A percentile compares a stretch with the other conserved stretches of the same genome.
These are phyloP conservation scores for Ooceraea biroi DNA, from an alignment of 1,140 invertebrate species.

Conservation along the genomic window DNA sequence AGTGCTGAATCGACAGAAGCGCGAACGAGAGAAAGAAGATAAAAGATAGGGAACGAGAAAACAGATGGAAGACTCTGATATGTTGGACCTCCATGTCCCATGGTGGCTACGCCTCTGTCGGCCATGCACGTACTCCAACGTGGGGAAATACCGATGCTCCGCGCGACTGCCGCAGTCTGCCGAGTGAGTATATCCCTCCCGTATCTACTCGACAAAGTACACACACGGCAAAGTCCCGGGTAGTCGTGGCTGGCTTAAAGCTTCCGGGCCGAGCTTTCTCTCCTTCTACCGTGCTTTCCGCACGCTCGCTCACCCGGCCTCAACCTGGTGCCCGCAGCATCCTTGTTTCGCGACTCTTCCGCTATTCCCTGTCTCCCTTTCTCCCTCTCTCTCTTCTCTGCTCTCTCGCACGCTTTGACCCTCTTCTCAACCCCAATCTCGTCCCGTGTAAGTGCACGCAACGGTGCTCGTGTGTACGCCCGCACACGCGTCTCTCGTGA, in stretches of 20 bases:
- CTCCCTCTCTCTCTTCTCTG: background rate
- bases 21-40: background rate
- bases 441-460: background rate
- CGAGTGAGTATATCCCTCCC: slow-evolving; percentile 61
- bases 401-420: background rate
- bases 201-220: slow-evolving; percentile 78
- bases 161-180: slow-evolving; percentile 55
- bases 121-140: slow-evolving; percentile 32
- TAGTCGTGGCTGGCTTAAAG: slow-evolving; percentile 79
- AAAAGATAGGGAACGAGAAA: background rate
- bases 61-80: too few relatives aligned
- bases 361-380: background rate
- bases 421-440: background rate
- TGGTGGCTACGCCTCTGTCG: slow-evolving; percentile 47
- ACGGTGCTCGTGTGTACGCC: background rate
- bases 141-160: slow-evolving; percentile 49
- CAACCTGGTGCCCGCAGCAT: slow-evolving; percentile 45
- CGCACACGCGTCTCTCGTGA: background rate
- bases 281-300: slow-evolving; percentile 50
- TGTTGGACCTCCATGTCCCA: background rate
- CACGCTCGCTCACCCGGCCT: slow-evolving; percentile 61
- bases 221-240: slow-evolving; percentile 77
- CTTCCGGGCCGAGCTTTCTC: slow-evolving; percentile 71
- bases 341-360: slow-evolving; percentile 48
- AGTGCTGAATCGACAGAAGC: too few relatives aligned